Evolutionary conservation across 64 coral and sea anemone species (phyloP).

Genomic region (Pachyseris speciosa): DNA sequence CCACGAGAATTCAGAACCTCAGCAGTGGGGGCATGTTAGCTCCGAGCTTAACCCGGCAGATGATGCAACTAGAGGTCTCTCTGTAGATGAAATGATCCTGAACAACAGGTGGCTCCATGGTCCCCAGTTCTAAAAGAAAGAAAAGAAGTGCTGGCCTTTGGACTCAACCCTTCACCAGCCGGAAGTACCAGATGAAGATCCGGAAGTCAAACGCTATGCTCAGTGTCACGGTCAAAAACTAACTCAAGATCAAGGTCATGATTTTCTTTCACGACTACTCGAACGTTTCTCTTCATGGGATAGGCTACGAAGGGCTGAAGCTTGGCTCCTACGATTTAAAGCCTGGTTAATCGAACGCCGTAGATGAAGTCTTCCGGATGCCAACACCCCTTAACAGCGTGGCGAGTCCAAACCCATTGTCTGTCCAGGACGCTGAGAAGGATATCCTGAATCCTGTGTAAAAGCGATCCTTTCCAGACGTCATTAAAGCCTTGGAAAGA

Average conservation of each 20-base stretch:
- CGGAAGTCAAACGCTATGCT: not conserved
- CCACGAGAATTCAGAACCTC: slow-evolving; percentile 27
- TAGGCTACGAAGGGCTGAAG: not conserved
- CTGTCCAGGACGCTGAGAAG: not conserved
- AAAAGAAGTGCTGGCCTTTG: not conserved
- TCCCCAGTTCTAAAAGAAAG: slow-evolving; percentile 8
- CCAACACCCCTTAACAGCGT: too few relatives aligned
- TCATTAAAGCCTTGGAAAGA: not conserved
- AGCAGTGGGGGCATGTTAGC: slow-evolving; percentile 48
- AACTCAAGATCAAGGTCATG: not conserved
- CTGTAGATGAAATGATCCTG: not conserved
- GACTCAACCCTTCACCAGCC: not conserved
- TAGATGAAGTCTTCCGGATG: too few relatives aligned
- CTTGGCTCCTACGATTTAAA: slow-evolving; percentile 29
- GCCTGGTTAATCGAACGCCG: not conserved
- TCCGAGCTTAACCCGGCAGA: slow-evolving; percentile 39
- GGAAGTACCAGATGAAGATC: slow-evolving; percentile 16
- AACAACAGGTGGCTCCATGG: slow-evolving; percentile 37
- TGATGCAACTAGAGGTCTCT: slow-evolving; percentile 41
- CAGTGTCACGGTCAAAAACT: not conserved
- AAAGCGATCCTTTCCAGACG: not conserved
- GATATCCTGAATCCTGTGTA: not conserved
- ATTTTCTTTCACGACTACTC: not conserved
- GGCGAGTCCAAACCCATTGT: too few relatives aligned
- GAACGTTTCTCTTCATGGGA: slow-evolving; percentile 34